Evolutionary conservation across 2,888 invertebrate genomes (phyloP).

Genomic region (Lissocephala sabroskyi): DNA sequence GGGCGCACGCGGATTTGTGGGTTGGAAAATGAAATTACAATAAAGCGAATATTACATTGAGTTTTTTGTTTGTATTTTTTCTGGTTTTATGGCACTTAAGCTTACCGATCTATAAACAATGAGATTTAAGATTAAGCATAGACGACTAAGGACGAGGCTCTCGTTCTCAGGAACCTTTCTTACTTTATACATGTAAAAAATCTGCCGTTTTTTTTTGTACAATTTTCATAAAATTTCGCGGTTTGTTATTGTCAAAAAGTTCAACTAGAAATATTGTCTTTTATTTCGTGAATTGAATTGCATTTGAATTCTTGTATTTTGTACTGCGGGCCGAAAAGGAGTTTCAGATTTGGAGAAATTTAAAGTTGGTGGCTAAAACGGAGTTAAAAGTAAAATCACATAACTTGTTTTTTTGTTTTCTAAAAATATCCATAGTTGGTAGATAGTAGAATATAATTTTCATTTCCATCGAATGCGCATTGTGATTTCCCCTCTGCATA

Average conservation of each 20-base stretch:
- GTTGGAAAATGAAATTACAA: background rate
- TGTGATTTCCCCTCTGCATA: conserved; percentile 18
- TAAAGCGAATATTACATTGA: conserved; percentile 13
- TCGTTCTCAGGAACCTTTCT: too few species aligned
- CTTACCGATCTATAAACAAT: conserved; percentile 51
- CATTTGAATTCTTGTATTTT: conserved; percentile 24
- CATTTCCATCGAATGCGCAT: conserved; percentile 7
- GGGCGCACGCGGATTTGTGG: conserved; percentile 21
- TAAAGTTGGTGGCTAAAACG: conserved; percentile 22
- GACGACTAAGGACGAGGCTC: conserved; percentile 2
- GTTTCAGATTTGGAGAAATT: conserved; percentile 8
- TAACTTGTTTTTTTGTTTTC: conserved; percentile 26
- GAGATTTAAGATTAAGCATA: conserved; percentile 52
- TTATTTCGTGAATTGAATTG: conserved; percentile 15
- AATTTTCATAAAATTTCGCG: background rate
- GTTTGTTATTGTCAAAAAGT: conserved; percentile 1
- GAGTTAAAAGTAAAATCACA: conserved; percentile 61
- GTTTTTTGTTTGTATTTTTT: conserved; percentile 43
- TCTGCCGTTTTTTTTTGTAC: conserved; percentile 23
- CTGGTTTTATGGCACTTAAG: conserved; percentile 62
- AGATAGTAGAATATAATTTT: conserved; percentile 2
- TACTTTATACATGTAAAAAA: conserved; percentile 2
- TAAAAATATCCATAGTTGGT: conserved; percentile 4
- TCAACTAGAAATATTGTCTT: conserved; percentile 43
- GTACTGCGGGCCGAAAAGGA: conserved; percentile 18